These are phyloP conservation scores for Leptopilina drosophilae DNA, from an alignment of 2,888 invertebrate genomes.

Conservation along the genomic window DNA sequence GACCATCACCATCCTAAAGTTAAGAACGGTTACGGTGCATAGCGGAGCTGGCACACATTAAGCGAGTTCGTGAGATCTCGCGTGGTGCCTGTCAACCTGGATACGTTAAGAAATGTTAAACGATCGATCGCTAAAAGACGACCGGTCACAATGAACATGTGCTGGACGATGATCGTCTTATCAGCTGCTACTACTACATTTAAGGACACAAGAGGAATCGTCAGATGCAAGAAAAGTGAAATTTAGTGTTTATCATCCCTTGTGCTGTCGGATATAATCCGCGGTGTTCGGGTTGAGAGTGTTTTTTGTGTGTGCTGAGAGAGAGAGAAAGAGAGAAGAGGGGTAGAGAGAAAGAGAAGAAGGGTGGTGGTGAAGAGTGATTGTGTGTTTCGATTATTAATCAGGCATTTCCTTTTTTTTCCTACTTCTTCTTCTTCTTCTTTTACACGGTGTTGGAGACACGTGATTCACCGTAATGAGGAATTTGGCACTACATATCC, in stretches of 20 bases:
- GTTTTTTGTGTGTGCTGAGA: no score
- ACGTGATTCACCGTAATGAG: conserved; percentile 47
- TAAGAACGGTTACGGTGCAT: conserved; percentile 44
- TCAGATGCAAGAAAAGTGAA: conserved; percentile 44
- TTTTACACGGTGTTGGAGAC: conserved; percentile 31
- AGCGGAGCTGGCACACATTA: not conserved
- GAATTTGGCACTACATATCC: conserved; percentile 50
- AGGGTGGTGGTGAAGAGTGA: no score
- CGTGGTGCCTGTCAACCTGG: conserved; percentile 39
- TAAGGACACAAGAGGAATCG: conserved; percentile 42
- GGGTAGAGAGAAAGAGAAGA: no score
- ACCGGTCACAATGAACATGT: conserved; percentile 54
- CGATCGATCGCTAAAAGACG: conserved; percentile 39
- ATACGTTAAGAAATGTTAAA: conserved; percentile 24
- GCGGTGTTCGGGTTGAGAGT: conserved; percentile 38
- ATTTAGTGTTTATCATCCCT: conserved; percentile 29
- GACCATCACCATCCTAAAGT: conserved; percentile 62
- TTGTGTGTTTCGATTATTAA: not conserved
- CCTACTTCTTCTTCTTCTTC: no score
- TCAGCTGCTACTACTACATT: conserved; percentile 38
- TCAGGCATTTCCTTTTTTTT: not conserved
- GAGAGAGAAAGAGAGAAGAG: no score
- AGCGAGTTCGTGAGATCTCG: conserved; percentile 26
- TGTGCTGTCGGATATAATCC: conserved; percentile 43
- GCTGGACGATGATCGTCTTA: conserved; percentile 54